Evolutionary conservation across 2,888 invertebrate genomes (phyloP).

Genomic region (Lissocephala sabroskyi): DNA sequence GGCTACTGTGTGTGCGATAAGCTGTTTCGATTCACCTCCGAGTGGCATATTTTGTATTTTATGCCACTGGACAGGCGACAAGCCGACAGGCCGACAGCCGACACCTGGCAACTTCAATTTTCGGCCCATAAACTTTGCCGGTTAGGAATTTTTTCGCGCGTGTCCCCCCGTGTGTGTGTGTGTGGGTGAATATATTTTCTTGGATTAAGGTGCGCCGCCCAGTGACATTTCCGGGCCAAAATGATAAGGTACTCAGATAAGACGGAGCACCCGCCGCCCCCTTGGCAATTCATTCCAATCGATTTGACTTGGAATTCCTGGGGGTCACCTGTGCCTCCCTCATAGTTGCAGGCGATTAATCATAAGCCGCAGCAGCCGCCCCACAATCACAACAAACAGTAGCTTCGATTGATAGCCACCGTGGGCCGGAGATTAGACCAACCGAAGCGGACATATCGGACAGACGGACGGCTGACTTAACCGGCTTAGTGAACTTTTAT

Average conservation of each 20-base stretch:
- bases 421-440: background rate
- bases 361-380: too few species aligned
- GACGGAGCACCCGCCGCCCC: too few species aligned
- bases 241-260: constrained; percentile 41
- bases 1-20: constrained; percentile 20
- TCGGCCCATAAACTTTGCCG: constrained; percentile 32
- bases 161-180: too few species aligned
- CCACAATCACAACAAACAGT: constrained; percentile 36
- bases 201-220: too few species aligned
- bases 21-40: constrained; percentile 46
- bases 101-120: too few species aligned
- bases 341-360: too few species aligned
- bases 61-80: constrained; percentile 4
- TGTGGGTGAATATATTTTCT: constrained; percentile 28
- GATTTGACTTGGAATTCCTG: too few species aligned
- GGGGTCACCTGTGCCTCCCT: too few species aligned
- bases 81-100: constrained; percentile 21
- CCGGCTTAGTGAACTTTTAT: constrained; percentile 47
- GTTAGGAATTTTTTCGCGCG: constrained; percentile 36
- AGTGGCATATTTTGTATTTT: constrained; percentile 9
- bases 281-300: too few species aligned
- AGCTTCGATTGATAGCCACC: constrained; percentile 29
- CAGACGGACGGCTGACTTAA: background rate
- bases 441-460: background rate
- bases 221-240: constrained; percentile 48